These are phyloP conservation scores for Andrena dorsata DNA, from an alignment of 2,888 invertebrate species.

Conservation along the genomic window DNA sequence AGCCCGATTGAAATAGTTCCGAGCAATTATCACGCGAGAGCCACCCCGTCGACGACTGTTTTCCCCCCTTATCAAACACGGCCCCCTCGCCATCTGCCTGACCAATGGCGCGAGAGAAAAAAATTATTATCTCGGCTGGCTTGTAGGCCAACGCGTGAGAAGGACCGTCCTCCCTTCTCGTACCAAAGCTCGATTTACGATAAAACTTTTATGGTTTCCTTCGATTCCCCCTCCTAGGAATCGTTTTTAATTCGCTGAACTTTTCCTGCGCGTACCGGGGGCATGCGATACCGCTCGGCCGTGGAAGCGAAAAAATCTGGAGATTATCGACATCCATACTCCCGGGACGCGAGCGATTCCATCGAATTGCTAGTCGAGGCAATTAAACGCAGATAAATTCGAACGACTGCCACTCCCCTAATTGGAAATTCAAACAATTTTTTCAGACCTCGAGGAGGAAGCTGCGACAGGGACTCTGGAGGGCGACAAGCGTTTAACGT, in stretches of 20 bases:
- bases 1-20: conserved; percentile 82
- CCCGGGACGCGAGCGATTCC: neutral
- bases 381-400: conserved; percentile 26
- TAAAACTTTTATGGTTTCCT: conserved; percentile 55
- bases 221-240: conserved; percentile 11
- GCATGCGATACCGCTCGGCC: neutral
- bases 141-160: conserved; percentile 24
- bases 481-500: conserved; percentile 51
- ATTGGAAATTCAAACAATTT: conserved; percentile 51
- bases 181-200: conserved; percentile 49
- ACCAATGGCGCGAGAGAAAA: conserved; percentile 75
- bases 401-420: conserved; percentile 2
- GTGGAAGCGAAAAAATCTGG: neutral
- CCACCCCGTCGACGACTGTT: conserved; percentile 58
- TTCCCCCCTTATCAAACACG: conserved; percentile 71
- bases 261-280: neutral
- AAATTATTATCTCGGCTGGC: conserved; percentile 62
- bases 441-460: conserved; percentile 18
- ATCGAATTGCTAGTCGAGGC: neutral
- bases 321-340: neutral
- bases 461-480: conserved; percentile 28
- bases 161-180: conserved; percentile 11
- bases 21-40: conserved; percentile 79
- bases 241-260: conserved; percentile 9
- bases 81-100: conserved; percentile 43